These are phyloP conservation scores for Caenorhabditis sp. DNA, from an alignment of 2,888 invertebrate species.

Conservation along the genomic window DNA sequence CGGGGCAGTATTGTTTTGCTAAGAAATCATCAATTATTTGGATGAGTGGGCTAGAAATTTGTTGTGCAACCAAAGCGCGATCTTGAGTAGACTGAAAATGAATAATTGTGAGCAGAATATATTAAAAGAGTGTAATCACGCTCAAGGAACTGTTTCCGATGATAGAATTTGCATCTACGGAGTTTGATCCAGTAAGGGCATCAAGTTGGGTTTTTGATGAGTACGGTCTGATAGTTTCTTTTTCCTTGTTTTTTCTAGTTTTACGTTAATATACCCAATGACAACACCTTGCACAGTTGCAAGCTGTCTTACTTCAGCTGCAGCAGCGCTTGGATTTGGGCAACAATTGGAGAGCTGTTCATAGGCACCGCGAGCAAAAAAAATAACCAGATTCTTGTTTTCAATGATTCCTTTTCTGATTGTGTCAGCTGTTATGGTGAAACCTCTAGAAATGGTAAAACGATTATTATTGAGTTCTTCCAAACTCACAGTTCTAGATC, in stretches of 20 bases:
- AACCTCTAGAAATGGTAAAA: conserved; percentile 37
- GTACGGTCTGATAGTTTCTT: conserved; percentile 15
- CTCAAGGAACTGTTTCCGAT: conserved; percentile 10
- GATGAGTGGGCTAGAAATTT: too few relatives aligned
- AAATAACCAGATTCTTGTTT: conserved; percentile 46
- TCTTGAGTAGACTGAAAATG: conserved; percentile 16
- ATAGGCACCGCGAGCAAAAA: conserved; percentile 50
- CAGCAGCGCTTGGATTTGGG: conserved; percentile 35
- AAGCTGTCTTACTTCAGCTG: conserved; percentile 17
- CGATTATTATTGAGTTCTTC: too few relatives aligned
- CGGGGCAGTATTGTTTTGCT: conserved; percentile 47
- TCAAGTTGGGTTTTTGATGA: conserved; percentile 39
- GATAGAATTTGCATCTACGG: conserved; percentile 56
- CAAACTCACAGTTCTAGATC: conserved; percentile 47
- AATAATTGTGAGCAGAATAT: neutral
- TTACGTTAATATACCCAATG: conserved; percentile 19
- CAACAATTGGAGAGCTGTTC: conserved; percentile 51
- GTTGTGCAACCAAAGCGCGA: conserved; percentile 3
- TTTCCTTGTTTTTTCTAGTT: neutral
- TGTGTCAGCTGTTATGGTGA: conserved; percentile 17
- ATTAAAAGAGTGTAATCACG: neutral
- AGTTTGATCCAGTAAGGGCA: conserved; percentile 54
- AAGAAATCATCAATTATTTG: too few relatives aligned
- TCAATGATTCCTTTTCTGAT: conserved; percentile 13
- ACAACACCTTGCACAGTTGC: conserved; percentile 51